phyloP scores from a whole-genome alignment of 2,113 vertebrate genomes.

The Pitta sordida region DNA sequence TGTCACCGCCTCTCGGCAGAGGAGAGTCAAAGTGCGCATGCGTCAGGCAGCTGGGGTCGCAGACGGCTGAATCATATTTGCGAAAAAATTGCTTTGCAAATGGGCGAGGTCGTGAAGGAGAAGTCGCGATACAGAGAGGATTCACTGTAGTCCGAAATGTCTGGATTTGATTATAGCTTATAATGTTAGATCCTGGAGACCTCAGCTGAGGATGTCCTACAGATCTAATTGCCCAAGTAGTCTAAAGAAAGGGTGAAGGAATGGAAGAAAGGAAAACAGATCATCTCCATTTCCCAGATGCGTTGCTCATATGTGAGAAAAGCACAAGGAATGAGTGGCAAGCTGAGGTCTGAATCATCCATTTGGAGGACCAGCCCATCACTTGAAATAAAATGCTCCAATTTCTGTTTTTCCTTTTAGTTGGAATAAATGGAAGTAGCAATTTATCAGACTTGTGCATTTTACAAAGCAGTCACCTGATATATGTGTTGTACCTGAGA shows the following conservation, averaged over 20 bases:
- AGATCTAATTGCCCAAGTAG: neutral
- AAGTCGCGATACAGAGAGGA: too few relatives aligned
- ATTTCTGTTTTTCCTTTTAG: neutral
- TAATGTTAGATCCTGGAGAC: neutral
- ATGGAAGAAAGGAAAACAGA: neutral
- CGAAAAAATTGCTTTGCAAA: too few relatives aligned
- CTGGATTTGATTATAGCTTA: too few relatives aligned
- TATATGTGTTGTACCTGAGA: neutral
- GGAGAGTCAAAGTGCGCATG: too few relatives aligned
- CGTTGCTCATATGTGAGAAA: neutral
- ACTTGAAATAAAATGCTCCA: neutral
- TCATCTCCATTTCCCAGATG: neutral
- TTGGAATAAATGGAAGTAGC: neutral
- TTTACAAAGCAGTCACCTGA: neutral
- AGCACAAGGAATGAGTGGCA: neutral
- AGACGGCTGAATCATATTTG: too few relatives aligned
- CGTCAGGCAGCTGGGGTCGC: too few relatives aligned
- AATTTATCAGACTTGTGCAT: neutral
- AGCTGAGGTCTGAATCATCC: neutral
- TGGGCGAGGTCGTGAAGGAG: too few relatives aligned
- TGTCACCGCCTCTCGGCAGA: too few relatives aligned
- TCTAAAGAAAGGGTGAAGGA: neutral
- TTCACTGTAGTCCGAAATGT: too few relatives aligned
- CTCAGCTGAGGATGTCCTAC: neutral
- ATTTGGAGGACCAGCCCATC: neutral